Conservation (phyloP, 2,797 vertebrate genomes). For the Pangasius sanitwongsei region DNA sequence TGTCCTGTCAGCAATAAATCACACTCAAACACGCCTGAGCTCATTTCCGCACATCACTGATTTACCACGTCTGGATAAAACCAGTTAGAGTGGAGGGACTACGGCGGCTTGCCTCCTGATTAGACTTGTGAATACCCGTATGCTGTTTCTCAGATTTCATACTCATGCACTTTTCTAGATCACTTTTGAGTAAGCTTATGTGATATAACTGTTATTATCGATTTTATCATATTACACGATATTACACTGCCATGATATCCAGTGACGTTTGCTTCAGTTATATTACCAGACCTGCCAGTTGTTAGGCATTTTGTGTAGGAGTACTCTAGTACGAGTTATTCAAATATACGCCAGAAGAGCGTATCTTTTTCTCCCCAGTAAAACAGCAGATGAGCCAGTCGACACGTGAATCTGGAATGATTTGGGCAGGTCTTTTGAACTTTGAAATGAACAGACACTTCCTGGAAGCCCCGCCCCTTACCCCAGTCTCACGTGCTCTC, state of each 20-base stretch:
- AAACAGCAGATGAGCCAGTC: background rate
- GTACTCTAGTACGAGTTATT: background rate
- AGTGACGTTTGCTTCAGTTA: background rate
- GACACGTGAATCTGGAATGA: background rate
- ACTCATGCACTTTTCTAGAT: background rate
- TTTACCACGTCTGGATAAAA: background rate
- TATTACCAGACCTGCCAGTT: background rate
- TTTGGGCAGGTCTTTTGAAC: background rate
- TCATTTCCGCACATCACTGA: background rate
- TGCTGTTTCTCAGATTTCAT: background rate
- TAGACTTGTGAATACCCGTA: background rate
- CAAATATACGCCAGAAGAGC: background rate
- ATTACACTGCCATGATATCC: background rate
- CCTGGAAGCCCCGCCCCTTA: no score
- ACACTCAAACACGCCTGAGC: background rate
- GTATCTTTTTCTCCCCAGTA: background rate
- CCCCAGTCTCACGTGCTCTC: background rate
- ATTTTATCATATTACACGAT: background rate
- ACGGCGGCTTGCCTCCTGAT: no score
- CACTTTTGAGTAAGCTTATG: background rate
- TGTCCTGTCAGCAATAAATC: constrained; percentile 17
- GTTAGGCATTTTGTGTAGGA: background rate
- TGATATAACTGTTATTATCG: background rate
- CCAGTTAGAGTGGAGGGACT: background rate
- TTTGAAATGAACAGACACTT: background rate